Base-by-base conservation (phyloP, 2,888 invertebrate genomes). In the Galerucella pusilla region DNA sequence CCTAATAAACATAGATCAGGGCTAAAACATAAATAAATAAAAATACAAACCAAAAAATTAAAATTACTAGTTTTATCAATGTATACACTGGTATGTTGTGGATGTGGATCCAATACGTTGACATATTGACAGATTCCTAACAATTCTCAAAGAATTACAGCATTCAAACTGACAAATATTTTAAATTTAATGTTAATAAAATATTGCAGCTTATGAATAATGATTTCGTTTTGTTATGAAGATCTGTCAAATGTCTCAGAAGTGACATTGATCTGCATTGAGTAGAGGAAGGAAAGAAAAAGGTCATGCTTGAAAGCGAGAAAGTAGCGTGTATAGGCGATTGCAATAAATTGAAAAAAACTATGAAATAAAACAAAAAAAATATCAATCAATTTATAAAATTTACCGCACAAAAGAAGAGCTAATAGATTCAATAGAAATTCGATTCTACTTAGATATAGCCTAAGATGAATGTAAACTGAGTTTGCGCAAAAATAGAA, bases 231-330 rank as follows among this genome's bases (percentile, higher is more conserved):
- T 46, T 10, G 57, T 57, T 16, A 57, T 57, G 7, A 57, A 16
- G 57, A 20, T 66, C 66, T 66, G 66, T 12, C 66, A 46, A 52
- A 25, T 70, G 57, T 42, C 60, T 75, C 73, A 73, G 70, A 75
- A 77, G 67, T 75, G 76, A 75, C 71, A 49, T 68, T 71, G 77
- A 77, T 68, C 74, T 74, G 77, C 78, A 78, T 73, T 75, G 77
- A 78, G 79, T 71, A 80, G 75, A 79, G 78, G 71, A 67, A 54
- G 65, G 77, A 61, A 78, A 77, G 79, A 79, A 76, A 74, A 81
- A 79, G 77, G 52, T 65, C 77, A 81, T 80, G 81, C 81, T 59
- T 68, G 73, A 75, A 77, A 77, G 77, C 78, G 35, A 42, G 35
- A 61, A 74, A 71, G 75, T 75, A 80, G 78, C 78, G 73, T 71